Evolutionary conservation across 2,888 invertebrate species (phyloP), one percentile per base, ranked within the genome.

Genomic region (Psylliodes chrysocephalus): DNA sequence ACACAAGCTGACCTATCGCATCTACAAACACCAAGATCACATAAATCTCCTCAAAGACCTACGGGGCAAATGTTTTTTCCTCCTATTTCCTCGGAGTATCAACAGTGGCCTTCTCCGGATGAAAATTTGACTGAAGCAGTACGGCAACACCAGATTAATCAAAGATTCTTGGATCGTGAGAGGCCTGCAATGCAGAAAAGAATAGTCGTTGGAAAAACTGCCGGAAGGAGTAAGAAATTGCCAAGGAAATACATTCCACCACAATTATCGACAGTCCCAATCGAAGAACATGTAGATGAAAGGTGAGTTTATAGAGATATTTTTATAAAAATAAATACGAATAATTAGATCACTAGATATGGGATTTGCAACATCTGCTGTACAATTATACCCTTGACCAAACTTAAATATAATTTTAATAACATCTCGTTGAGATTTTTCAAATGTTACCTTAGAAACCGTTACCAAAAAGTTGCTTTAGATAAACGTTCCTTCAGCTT

Each of bases 1-100:
- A n/a, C n/a, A n/a, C n/a, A n/a, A n/a, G n/a, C n/a, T n/a, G n/a
- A n/a, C n/a, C n/a, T n/a, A n/a, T n/a, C n/a, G n/a, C n/a, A n/a
- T n/a, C n/a, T n/a, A n/a, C n/a, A n/a, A n/a, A n/a, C n/a, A n/a
- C 28, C 14, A 1, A 25, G 49, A 14, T n/a, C 19, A 1, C 1
- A 15, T 46, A 1, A 18, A 38, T n/a, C 42, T 30, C 1, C 19
- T 1, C 19, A 46, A 1, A 18, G 56, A 46, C 33, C 51, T 33
- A 62, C 33, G 15, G 38, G 51, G 25, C 62, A 62, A 12, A 46
- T 59, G 18, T 66, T 57, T 51, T 66, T 66, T 52, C 67, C 65
- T 47, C 60, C 55, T 53, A 46, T 54, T 40, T 56, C 53, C 47
- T 59, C 47, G 54, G 63, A 30, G 22, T 8, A 35, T 7, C 10